Percentiles rank a stretch among this genome's conserved stretches.
These are phyloP conservation scores for Penaeus chinensis DNA, from an alignment of 1,140 invertebrate species.

Conservation along the genomic window DNA sequence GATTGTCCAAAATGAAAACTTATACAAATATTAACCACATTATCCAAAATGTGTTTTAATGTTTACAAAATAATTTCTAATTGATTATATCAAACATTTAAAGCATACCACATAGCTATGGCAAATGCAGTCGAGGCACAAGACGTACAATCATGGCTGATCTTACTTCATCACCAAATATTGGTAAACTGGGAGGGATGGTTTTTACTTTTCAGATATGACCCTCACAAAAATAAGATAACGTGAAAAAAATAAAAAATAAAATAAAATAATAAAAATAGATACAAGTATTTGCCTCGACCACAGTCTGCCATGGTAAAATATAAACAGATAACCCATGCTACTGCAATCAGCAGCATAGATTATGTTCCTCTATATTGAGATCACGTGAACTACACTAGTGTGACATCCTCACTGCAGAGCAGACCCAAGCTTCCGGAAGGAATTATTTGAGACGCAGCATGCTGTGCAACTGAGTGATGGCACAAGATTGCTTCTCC, in stretches of 20 bases:
- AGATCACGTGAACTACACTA: constrained; percentile 28
- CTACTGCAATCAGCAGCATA: constrained; percentile 30
- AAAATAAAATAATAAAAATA: not conserved
- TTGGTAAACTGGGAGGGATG: too few species aligned
- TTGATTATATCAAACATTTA: constrained; percentile 56
- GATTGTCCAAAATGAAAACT: constrained; percentile 50
- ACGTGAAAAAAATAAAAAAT: not conserved
- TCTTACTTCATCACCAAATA: too few species aligned
- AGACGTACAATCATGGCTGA: not conserved
- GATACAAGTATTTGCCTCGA: constrained; percentile 10
- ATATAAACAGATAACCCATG: constrained; percentile 33
- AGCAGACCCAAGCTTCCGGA: too few species aligned
- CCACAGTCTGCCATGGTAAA: constrained; percentile 44
- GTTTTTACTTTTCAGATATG: too few species aligned
- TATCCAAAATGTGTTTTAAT: constrained; percentile 41
- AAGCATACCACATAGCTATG: constrained; percentile 57
- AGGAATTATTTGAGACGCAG: too few species aligned
- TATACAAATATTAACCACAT: constrained; percentile 45
- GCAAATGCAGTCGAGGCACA: constrained; percentile 46
- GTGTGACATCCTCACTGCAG: constrained; percentile 2
- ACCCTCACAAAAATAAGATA: too few species aligned
- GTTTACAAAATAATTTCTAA: constrained; percentile 40
- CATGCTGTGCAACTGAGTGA: too few species aligned
- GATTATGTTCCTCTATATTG: constrained; percentile 48
- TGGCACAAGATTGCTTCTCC: too few species aligned